phyloP scores from a whole-genome alignment of 2,113 vertebrate species.

The Maccullochella peelii region DNA sequence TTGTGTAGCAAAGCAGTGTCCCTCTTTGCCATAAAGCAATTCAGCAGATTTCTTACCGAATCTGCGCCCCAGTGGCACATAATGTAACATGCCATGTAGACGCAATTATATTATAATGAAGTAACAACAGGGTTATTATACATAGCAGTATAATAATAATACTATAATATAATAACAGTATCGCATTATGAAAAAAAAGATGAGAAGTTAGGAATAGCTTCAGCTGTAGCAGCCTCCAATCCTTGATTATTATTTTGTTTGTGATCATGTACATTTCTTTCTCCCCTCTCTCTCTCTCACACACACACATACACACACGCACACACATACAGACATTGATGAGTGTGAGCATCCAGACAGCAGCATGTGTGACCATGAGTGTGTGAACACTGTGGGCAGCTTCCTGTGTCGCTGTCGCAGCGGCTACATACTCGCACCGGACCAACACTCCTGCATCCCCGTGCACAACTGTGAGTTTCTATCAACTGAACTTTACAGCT shows the following conservation, averaged over 20 bases:
- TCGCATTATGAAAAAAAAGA: background rate
- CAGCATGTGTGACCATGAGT: constrained; percentile 81
- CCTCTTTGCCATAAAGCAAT: background rate
- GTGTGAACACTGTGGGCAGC: constrained; percentile 84
- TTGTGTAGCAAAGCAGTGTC: background rate
- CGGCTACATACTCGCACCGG: constrained; percentile 78
- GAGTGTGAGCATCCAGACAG: constrained; percentile 79
- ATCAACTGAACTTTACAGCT: no score
- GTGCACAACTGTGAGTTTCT: constrained; percentile 80
- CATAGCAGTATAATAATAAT: no score
- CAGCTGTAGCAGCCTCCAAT: background rate
- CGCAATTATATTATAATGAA: background rate
- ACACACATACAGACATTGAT: constrained; percentile 77
- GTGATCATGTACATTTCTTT: background rate
- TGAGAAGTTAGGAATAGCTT: background rate
- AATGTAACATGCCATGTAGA: background rate
- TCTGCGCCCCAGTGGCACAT: background rate
- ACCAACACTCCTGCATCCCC: constrained; percentile 80
- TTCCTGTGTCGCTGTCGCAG: constrained; percentile 81
- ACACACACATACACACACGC: background rate
- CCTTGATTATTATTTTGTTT: background rate
- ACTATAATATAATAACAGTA: no score
- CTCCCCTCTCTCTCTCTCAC: background rate
- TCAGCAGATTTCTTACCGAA: background rate
- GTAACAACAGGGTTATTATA: background rate